These are phyloP conservation scores for Clarias laeviceps DNA, from an alignment of 2,797 vertebrate genomes.

Conservation along the genomic window DNA sequence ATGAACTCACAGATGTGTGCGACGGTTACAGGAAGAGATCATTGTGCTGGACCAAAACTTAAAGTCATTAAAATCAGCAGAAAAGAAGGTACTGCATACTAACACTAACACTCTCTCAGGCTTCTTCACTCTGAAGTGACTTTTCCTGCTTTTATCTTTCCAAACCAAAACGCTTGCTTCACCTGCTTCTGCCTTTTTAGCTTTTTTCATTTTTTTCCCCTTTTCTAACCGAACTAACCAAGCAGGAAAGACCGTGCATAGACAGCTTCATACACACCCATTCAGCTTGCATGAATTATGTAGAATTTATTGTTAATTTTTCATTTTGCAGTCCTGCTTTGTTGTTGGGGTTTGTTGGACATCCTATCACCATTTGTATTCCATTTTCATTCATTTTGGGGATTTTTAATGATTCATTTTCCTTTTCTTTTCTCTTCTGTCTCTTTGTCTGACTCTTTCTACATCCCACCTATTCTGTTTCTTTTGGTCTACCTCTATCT, in stretches of 20 bases:
- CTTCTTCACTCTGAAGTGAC: constrained; percentile 11
- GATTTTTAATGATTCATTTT: constrained; percentile 58
- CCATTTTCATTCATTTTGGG: constrained; percentile 61
- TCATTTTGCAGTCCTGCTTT: constrained; percentile 67
- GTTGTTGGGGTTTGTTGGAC: constrained; percentile 74
- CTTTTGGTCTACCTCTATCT: constrained; percentile 52
- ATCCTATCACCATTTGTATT: constrained; percentile 57
- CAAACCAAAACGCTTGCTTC: constrained; percentile 16
- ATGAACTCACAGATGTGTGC: constrained; percentile 90
- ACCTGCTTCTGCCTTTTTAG: constrained; percentile 12
- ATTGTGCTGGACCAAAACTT: constrained; percentile 93
- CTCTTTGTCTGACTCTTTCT: constrained; percentile 49
- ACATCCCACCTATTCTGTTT: constrained; percentile 44
- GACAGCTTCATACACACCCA: not conserved
- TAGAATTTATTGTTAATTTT: not conserved
- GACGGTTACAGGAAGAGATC: constrained; percentile 88
- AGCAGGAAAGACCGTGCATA: constrained; percentile 64
- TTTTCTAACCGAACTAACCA: constrained; percentile 62
- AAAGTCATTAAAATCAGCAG: constrained; percentile 91
- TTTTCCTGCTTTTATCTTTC: constrained; percentile 17
- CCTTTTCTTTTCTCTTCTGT: constrained; percentile 50
- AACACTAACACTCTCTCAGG: constrained; percentile 31
- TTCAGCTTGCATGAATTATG: constrained; percentile 3
- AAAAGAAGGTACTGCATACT: constrained; percentile 87
- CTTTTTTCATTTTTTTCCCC: constrained; percentile 6